phyloP scores from a whole-genome alignment of 1,140 invertebrate genomes.

The Thaumatotibia leucotreta region DNA sequence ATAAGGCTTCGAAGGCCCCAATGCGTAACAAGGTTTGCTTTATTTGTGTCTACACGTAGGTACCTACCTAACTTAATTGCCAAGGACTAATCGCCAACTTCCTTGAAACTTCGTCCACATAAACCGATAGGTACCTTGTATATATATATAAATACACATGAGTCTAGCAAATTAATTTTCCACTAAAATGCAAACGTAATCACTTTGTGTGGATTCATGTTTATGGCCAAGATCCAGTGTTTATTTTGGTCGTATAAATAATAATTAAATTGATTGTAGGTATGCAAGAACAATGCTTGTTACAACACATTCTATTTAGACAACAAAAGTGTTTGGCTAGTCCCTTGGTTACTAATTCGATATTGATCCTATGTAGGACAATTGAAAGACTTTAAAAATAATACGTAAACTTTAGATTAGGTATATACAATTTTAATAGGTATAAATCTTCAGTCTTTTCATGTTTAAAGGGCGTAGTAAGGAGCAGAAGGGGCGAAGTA shows the following conservation, averaged over 20 bases:
- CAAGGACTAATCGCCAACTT: conserved; percentile 27
- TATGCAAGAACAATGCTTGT: background rate
- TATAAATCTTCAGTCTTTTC: conserved; percentile 36
- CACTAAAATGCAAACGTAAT: conserved; percentile 16
- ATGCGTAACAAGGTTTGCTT: conserved; percentile 27
- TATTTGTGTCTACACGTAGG: background rate
- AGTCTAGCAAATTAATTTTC: conserved; percentile 5
- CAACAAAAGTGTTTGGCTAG: background rate
- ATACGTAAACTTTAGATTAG: background rate
- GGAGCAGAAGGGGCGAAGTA: conserved; percentile 62
- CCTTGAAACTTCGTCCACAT: conserved; percentile 29
- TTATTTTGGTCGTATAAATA: background rate
- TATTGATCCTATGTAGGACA: background rate
- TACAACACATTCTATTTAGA: background rate
- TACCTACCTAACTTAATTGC: conserved; percentile 24
- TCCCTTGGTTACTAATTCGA: background rate
- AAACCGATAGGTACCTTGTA: background rate
- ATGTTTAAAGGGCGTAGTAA: conserved; percentile 39
- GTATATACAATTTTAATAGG: conserved; percentile 19
- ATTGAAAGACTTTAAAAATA: background rate
- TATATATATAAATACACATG: background rate
- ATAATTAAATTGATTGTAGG: background rate
- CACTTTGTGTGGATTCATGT: background rate
- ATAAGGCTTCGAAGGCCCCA: conserved; percentile 32
- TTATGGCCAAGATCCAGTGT: background rate